These are phyloP conservation scores for Percina caprodes DNA, from an alignment of 2,113 vertebrate genomes.

Conservation along the genomic window DNA sequence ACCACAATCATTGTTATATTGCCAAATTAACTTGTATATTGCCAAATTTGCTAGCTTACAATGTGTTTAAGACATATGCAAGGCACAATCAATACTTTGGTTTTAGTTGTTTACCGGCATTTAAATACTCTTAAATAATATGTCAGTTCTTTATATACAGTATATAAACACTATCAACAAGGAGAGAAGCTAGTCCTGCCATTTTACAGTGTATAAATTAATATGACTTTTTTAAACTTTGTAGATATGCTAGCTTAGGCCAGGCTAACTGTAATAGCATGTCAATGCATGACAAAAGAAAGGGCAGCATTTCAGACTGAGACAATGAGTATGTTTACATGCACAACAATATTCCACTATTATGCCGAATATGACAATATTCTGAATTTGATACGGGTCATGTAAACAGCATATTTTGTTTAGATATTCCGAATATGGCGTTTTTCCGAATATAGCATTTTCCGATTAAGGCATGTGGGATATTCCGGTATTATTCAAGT, in stretches of 20 bases:
- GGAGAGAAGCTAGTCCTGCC: no score
- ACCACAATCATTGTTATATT: neutral
- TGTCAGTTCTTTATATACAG: neutral
- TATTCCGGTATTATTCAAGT: no score
- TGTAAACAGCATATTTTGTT: no score
- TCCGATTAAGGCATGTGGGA: no score
- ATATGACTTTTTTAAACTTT: neutral
- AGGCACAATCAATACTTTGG: neutral
- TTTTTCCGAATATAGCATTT: no score
- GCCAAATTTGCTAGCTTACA: neutral
- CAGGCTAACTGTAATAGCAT: neutral
- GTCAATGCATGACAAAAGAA: neutral
- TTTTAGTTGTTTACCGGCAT: neutral
- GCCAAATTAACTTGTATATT: neutral
- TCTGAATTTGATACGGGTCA: no score
- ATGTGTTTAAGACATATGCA: neutral
- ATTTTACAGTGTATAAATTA: neutral
- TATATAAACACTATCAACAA: neutral
- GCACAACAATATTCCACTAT: no score
- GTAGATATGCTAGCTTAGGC: neutral
- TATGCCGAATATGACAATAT: no score
- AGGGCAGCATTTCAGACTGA: neutral
- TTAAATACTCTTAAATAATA: neutral
- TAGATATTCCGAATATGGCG: no score
- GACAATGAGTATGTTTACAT: no score